Percentiles rank a stretch among this genome's conserved stretches.
phyloP scores from a whole-genome alignment of 2,113 vertebrate species.

The Larimichthys polyactis region DNA sequence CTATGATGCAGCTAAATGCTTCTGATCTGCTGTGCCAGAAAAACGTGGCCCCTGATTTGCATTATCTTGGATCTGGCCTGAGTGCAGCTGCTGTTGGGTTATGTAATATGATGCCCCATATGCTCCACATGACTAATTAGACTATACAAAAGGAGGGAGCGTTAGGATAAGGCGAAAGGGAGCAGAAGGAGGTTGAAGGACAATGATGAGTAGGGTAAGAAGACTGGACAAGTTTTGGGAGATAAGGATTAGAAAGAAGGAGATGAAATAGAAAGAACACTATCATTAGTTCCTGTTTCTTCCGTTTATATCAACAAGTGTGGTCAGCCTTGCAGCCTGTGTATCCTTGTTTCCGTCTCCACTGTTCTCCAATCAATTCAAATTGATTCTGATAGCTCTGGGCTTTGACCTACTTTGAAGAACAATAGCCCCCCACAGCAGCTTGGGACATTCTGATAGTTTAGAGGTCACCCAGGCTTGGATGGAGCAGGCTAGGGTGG shows the following conservation, averaged over 20 bases:
- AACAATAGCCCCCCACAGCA: conserved; percentile 86
- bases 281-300: conserved; percentile 76
- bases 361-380: conserved; percentile 76
- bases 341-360: conserved; percentile 47
- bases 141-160: conserved; percentile 56
- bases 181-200: conserved; percentile 35
- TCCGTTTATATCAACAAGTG: conserved; percentile 77
- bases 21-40: conserved; percentile 35
- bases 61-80: conserved; percentile 44
- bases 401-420: conserved; percentile 88
- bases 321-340: conserved; percentile 72
- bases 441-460: conserved; percentile 76
- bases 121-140: conserved; percentile 79
- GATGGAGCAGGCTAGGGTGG: conserved; percentile 35
- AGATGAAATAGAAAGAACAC: conserved; percentile 59
- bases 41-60: conserved; percentile 48
- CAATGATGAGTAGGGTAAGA: conserved; percentile 43
- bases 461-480: conserved; percentile 77
- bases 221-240: conserved; percentile 29
- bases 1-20: conserved; percentile 43
- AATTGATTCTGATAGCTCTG: conserved; percentile 81
- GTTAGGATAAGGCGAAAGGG: conserved; percentile 34
- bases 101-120: conserved; percentile 83
- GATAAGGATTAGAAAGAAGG: conserved; percentile 41
- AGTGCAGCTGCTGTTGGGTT: conserved; percentile 76